Base-by-base conservation (phyloP, 2,113 vertebrate species). In the Acrocephalus kingi region DNA sequence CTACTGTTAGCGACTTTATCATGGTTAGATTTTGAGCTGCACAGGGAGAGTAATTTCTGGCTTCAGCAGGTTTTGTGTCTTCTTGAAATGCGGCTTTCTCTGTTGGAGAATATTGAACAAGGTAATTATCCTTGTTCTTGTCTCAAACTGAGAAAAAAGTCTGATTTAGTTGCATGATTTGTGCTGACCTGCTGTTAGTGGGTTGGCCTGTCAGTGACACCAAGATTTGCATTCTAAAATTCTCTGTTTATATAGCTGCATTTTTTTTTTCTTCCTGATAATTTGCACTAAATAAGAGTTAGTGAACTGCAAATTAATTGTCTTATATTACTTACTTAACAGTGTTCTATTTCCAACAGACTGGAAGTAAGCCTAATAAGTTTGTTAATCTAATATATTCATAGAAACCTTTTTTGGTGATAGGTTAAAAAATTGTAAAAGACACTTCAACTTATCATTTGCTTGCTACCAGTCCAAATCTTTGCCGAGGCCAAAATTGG, bases 401-500 rank as follows among this genome's bases (percentile, higher is more conserved):
- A 76, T 13, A 72, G 62, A 68, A 64, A 84, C 11, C 27, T 61
- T 78, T 86, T 83, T 61, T 56, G 19, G 7, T 72, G 56, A 39
- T 72, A 68, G 24, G 17, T 73, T 75, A 61, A 79, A 85, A 64
- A 91, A 68, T 64, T n/a, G 23, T 76, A 72, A 79, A 93, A 87
- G 52, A 20, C 13, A n/a, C 16, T 87, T 80, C 9, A 77, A 59
- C 61, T 72, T 84, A 76, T 24, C 1, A 1, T 67, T 92, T 83
- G 10, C 56, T 84, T 92, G 24, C 89, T 87, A 81, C 94, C 67
- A 86, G 39, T 66, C 67, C 64, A 90, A 80, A 71, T 71, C 83
- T 75, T 90, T 48, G 33, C 93, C 31, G 56, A 84, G 73, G 48
- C 73, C 93, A 78, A 89, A 95, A 93, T 0, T 95, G 94, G 95